Percentiles rank a stretch among this genome's conserved stretches.
These are phyloP conservation scores for Neolamprologus longior DNA, from an alignment of 2,113 vertebrate genomes.

Conservation along the genomic window DNA sequence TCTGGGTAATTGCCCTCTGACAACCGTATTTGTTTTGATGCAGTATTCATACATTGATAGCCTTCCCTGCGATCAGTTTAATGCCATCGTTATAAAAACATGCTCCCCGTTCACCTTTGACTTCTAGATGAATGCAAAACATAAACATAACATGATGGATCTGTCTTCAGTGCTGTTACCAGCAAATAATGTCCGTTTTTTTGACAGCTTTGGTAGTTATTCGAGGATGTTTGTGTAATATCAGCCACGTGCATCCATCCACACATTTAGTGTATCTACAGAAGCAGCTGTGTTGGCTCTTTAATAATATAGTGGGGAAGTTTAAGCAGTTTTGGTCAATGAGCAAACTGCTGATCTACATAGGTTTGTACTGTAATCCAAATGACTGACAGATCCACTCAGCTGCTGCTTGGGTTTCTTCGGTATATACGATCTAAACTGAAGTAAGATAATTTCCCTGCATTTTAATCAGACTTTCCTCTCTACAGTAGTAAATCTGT, in stretches of 20 bases:
- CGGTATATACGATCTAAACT: neutral
- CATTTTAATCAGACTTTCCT: neutral
- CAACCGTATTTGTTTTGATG: slow-evolving; percentile 40
- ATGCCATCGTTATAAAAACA: neutral
- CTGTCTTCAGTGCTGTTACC: neutral
- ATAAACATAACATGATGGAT: neutral
- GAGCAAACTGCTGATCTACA: neutral
- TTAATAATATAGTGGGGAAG: neutral
- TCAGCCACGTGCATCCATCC: neutral
- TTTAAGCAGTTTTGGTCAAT: neutral
- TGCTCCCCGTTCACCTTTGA: neutral
- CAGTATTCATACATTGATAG: neutral
- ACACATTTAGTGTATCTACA: neutral
- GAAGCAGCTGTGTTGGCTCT: neutral
- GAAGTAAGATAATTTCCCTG: neutral
- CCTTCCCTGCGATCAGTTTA: neutral
- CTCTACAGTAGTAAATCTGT: neutral
- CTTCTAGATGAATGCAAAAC: neutral
- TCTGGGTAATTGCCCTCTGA: slow-evolving; percentile 47
- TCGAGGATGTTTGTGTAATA: neutral
- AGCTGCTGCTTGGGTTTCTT: neutral
- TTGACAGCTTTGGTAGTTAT: neutral
- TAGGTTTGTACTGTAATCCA: neutral
- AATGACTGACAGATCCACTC: neutral
- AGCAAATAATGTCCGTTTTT: neutral